Evolutionary conservation across 1,140 invertebrate species (phyloP).

Genomic region (Tyrophagus putrescentiae): DNA sequence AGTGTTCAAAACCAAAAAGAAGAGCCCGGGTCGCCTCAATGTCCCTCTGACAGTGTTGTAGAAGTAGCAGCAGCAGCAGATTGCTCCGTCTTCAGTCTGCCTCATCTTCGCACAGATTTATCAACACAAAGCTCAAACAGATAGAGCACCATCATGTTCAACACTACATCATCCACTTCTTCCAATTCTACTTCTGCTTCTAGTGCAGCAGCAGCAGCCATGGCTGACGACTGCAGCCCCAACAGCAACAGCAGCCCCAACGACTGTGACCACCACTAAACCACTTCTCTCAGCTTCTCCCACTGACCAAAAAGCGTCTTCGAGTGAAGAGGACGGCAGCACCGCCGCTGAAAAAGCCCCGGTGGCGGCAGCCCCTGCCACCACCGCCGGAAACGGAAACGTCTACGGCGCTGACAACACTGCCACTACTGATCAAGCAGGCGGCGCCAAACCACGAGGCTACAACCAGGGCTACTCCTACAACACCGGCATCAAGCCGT

Average conservation of each 20-base stretch:
- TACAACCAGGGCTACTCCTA: constrained; percentile 19
- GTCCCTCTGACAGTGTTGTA: no score
- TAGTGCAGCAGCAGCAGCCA: not conserved
- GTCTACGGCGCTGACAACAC: not conserved
- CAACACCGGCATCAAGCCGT: constrained; percentile 18
- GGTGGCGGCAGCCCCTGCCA: not conserved
- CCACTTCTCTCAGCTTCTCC: no score
- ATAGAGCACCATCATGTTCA: no score
- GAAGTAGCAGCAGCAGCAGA: no score
- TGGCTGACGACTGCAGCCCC: not conserved
- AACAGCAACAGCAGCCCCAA: not conserved
- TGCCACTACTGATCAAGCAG: not conserved
- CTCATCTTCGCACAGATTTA: no score
- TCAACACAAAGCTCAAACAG: no score
- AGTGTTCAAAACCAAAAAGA: no score
- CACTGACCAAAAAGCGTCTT: constrained; percentile 5
- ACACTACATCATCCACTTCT: no score
- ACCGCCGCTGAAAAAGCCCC: not conserved
- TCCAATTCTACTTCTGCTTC: not conserved
- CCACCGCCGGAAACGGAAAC: constrained; percentile 9
- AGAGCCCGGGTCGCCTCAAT: no score
- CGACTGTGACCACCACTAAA: not conserved
- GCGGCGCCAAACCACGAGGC: not conserved
- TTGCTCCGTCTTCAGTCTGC: no score
- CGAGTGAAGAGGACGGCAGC: not conserved